Evolutionary conservation across 2,113 vertebrate genomes (phyloP), one percentile per base, ranked within the genome.

Genomic region (Amphilophus citrinellus): DNA sequence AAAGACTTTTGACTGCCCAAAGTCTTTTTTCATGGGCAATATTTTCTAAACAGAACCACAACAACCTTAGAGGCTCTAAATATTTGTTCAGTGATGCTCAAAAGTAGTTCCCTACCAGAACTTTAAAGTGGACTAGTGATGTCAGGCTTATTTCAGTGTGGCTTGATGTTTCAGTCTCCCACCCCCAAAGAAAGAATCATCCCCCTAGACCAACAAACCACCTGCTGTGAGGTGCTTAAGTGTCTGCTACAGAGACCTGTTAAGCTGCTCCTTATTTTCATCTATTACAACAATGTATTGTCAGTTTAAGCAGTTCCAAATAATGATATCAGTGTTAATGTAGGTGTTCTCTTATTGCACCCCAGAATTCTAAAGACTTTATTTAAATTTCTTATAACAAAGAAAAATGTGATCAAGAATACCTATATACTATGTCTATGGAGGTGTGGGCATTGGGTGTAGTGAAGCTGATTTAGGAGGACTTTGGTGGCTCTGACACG

Each of bases 341-440:
- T 18, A 71, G 27, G 14, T 71, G 15, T 47, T 71, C 9, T 71
- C 15, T 27, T 50, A 71, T 18, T 0, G 0, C 42, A 50, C 42
- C 11, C 22, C 3, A 18, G 27, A 50, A 27, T 7, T 71, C 5
- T 30, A 30, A 22, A 3, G 18, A 44, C 24, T 30, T 71, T 24
- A 20, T 30, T 50, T 50, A 27, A 27, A 27, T 27, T 27, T 27
- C 27, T 27, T 27, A 27, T 27, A 27, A 27, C 27, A 27, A 27
- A 27, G 27, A 30, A 68, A 50, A 68, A 47, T 0, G 0, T 3
- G 24, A 47, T 68, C 9, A 20, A 6, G 0, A 0, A 20, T 50
- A 18, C 20, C 66, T 32, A 53, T 8, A 53, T 53, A 73, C 24
- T 24, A 53, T 53, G 42, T 7, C 17, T 30, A 73, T 50, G 9